phyloP scores from a whole-genome alignment of 2,797 vertebrate genomes.

The Synanceia verrucosa region DNA sequence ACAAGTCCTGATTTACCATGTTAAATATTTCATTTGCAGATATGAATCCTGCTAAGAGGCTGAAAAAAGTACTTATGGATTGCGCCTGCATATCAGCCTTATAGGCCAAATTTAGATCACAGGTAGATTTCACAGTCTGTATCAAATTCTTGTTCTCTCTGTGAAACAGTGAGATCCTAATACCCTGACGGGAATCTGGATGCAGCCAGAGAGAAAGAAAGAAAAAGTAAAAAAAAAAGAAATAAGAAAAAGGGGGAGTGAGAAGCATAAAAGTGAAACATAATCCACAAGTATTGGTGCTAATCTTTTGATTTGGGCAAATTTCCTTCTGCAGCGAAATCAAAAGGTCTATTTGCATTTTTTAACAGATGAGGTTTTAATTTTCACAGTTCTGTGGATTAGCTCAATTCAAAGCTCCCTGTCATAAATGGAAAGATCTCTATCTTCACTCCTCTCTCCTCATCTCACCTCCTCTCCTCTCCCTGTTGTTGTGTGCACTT shows the following conservation, averaged over 20 bases:
- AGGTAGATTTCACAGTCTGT: conserved; percentile 41
- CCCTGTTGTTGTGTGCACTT: conserved; percentile 32
- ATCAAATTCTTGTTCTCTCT: conserved; percentile 20
- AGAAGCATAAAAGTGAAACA: conserved; percentile 62
- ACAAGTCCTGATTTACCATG: conserved; percentile 3
- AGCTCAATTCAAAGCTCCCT: conserved; percentile 70
- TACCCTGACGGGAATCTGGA: conserved; percentile 38
- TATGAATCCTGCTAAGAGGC: conserved; percentile 26
- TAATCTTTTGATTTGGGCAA: conserved; percentile 74
- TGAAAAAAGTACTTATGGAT: conserved; percentile 11
- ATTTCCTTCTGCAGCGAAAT: conserved; percentile 66
- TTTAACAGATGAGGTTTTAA: conserved; percentile 72
- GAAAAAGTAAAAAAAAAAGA: background rate
- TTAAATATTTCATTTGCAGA: conserved; percentile 24
- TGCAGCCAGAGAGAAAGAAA: conserved; percentile 16
- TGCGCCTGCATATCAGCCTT: background rate
- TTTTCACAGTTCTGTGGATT: conserved; percentile 77
- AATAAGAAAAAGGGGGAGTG: conserved; percentile 3
- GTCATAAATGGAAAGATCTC: conserved; percentile 72
- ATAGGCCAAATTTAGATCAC: conserved; percentile 48
- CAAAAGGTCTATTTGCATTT: conserved; percentile 76
- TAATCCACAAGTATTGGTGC: conserved; percentile 67
- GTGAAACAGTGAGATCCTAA: conserved; percentile 41
- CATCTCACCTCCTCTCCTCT: conserved; percentile 1
- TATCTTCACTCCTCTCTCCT: conserved; percentile 48